Evolutionary conservation across 2,888 invertebrate genomes (phyloP).

Genomic region (Epiblema foenella): DNA sequence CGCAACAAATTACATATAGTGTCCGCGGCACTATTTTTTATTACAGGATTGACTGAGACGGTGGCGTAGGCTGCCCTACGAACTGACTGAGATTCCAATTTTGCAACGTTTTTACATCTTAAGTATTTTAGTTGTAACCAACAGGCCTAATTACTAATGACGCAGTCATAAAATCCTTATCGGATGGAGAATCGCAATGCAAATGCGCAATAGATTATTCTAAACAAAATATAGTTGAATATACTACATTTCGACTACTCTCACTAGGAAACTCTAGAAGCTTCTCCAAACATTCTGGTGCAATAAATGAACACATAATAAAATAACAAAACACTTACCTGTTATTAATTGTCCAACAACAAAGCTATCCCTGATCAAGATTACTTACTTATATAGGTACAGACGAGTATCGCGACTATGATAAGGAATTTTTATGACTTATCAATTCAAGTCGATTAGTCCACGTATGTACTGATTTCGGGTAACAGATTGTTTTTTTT

Average conservation of each 20-base stretch:
- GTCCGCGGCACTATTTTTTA: too few species aligned
- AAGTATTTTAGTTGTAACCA: too few species aligned
- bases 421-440: conserved; percentile 51
- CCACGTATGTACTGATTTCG: conserved; percentile 62
- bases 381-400: conserved; percentile 49
- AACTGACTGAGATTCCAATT: neutral
- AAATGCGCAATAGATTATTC: too few species aligned
- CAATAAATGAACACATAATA: conserved; percentile 1
- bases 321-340: conserved; percentile 55
- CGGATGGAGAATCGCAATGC: too few species aligned
- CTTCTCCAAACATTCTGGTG: neutral
- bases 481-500: conserved; percentile 37
- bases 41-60: too few species aligned
- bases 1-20: neutral
- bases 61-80: too few species aligned
- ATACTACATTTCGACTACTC: neutral
- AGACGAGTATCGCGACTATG: conserved; percentile 48
- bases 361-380: conserved; percentile 50
- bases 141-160: too few species aligned
- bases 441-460: conserved; percentile 63
- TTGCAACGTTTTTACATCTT: too few species aligned
- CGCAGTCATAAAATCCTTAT: too few species aligned
- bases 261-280: conserved; percentile 1
- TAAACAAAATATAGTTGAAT: neutral
- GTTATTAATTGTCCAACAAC: conserved; percentile 56